A percentile compares a stretch with the other conserved stretches of the same genome.
Conservation (phyloP, 2,113 vertebrate species). For the Synodontis membranacea region DNA sequence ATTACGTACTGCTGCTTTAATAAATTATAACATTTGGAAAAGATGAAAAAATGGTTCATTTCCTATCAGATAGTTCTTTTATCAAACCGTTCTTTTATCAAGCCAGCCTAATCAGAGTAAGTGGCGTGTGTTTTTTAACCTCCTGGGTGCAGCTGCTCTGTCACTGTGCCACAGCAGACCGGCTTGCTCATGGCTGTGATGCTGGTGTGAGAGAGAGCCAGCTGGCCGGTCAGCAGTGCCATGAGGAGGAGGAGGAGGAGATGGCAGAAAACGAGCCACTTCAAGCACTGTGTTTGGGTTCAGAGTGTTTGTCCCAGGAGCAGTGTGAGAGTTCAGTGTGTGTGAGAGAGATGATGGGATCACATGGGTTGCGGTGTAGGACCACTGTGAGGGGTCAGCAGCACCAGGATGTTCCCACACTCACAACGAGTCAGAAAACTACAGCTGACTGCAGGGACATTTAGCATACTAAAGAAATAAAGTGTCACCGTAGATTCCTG, state of each 20-base stretch:
- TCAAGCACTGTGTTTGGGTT: conserved; percentile 10
- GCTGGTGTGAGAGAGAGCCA: neutral
- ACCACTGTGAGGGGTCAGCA: conserved; percentile 4
- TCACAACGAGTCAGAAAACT: conserved; percentile 3
- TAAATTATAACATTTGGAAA: no score
- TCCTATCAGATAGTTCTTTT: neutral
- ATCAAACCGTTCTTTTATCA: neutral
- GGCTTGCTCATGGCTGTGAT: conserved; percentile 16
- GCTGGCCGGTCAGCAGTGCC: conserved; percentile 32
- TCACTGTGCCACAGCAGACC: conserved; percentile 2
- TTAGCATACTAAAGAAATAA: neutral
- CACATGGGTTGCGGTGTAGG: neutral
- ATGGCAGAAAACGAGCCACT: conserved; percentile 22
- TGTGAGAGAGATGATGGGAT: neutral
- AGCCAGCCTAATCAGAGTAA: neutral
- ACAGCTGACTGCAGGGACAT: neutral
- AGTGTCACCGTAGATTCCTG: neutral
- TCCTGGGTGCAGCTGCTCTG: conserved; percentile 5
- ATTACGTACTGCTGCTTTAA: neutral
- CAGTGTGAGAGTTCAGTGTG: conserved; percentile 30
- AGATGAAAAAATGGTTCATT: neutral
- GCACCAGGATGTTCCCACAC: conserved; percentile 39
- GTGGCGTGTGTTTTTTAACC: conserved; percentile 20
- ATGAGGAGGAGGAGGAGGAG: neutral
- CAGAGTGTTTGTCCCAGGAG: conserved; percentile 1